Base-by-base conservation (phyloP, 2,113 vertebrate genomes). In the Archilochus colubris region DNA sequence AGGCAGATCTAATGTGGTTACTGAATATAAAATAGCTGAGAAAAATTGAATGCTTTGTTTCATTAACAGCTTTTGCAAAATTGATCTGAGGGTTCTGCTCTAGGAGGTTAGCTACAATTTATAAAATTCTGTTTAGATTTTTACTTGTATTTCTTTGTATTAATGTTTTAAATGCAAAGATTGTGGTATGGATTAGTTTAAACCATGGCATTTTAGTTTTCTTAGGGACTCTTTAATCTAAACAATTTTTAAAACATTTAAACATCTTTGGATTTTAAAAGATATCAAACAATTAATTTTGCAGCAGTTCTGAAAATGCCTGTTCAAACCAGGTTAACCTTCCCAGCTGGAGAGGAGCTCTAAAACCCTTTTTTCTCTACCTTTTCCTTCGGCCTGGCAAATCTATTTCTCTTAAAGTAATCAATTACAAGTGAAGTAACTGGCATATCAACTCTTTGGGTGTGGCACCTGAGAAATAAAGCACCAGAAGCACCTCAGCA, bases 1-100 rank as follows among this genome's bases (percentile, higher is more conserved):
- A 96, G 81, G 81, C 89, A 85, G 51, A 77, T 96, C 91, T 89
- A 59, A 62, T 62, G 76, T 63, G 64, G 59, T 66, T 90, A 44
- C 63, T 78, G 64, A 31, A 0, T 46, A 51, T 70, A 59, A 54
- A 63, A 59, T n/a, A 50, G 63, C 89, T 74, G 58, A 77, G 77
- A 7, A 62, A 72, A 85, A 75, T 6, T 1, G 62, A 48, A 54
- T 10, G 72, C 53, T 76, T 94, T 27, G 19, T 94, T 84, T 77
- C 73, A n/a, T 84, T 55, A 72, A 13, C 23, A 58, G 50, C 66
- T 50, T 61, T 57, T 68, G 30, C 50, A 69, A 82, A 68, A 40
- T 40, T 36, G 72, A 30, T 63, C 62, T 25, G 46, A 14, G 31
- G 21, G 28, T 59, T 92, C 27, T 80, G 12, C 48, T 88, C 57